Percentiles rank a stretch among this genome's conserved stretches.
These are phyloP conservation scores for Pseudomugil gertrudae DNA, from an alignment of 2,797 vertebrate genomes.

Conservation along the genomic window DNA sequence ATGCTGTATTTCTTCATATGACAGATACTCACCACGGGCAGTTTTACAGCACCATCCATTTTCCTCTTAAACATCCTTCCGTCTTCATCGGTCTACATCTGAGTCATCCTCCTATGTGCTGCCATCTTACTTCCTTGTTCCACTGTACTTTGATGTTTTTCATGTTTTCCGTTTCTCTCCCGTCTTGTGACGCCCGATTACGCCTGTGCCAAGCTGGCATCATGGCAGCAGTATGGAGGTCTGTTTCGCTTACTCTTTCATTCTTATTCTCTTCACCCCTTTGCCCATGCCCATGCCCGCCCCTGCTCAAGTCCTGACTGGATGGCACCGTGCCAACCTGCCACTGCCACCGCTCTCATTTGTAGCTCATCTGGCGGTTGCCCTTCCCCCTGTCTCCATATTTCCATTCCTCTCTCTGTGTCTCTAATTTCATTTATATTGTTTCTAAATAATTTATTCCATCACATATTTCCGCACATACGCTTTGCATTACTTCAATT, in stretches of 20 bases:
- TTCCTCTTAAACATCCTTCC: conserved; percentile 37
- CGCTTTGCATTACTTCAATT: conserved; percentile 12
- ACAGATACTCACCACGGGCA: conserved; percentile 27
- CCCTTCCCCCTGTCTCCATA: conserved; percentile 85
- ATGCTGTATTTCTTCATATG: conserved; percentile 20
- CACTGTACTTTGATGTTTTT: conserved; percentile 41
- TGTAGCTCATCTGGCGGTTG: conserved; percentile 90
- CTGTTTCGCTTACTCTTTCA: conserved; percentile 78
- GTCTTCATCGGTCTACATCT: conserved; percentile 47
- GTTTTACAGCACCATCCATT: conserved; percentile 33
- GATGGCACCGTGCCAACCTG: conserved; percentile 99
- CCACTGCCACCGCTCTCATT: conserved; percentile 95
- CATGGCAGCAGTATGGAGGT: conserved; percentile 71
- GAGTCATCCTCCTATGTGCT: conserved; percentile 52
- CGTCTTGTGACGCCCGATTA: conserved; percentile 36
- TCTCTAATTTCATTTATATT: conserved; percentile 59
- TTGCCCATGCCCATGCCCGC: conserved; percentile 83
- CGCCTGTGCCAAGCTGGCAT: conserved; percentile 76
- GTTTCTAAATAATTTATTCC: conserved; percentile 54
- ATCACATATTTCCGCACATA: conserved; percentile 10
- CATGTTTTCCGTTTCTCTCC: conserved; percentile 40
- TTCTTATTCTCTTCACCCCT: conserved; percentile 81
- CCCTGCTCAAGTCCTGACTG: conserved; percentile 97
- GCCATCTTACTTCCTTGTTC: conserved; percentile 56
- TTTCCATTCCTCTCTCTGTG: conserved; percentile 72